Base-by-base conservation (phyloP, 2,797 vertebrate genomes). In the Scleropages formosus region DNA sequence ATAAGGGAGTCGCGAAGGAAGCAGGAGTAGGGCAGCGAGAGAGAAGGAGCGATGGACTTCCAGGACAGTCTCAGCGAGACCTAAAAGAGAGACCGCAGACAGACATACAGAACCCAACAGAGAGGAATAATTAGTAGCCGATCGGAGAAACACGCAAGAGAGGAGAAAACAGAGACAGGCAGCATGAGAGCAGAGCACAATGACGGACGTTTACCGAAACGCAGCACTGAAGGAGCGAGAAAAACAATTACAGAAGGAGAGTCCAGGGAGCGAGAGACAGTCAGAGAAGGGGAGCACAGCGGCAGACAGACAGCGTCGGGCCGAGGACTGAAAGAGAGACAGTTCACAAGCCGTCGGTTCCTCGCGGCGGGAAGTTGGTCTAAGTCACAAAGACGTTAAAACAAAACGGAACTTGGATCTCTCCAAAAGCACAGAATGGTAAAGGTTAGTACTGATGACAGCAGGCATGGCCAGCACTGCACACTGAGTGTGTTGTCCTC, bases 201-300 rank as follows among this genome's bases (percentile, higher is more conserved):
- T n/a, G n/a, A 39, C 31, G 39, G 31, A 39, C 31, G 39, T 2
- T 2, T 6, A 39, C 2, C 39, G 6, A 2, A 39, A 6, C 2
- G 39, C 31, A 39, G 31, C n/a, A n/a, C n/a, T n/a, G n/a, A 39
- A 6, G 6, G 2, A 39, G 6, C 39, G 31, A 39, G 24, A 75
- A 77, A 58, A 58, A 68, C 70, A 79, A 68, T 24, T 73, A 72
- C 69, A 74, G 74, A 53, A 11, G 53, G 27, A 53, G 77, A 46
- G 12, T n/a, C n/a, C n/a, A 20, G 71, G 24, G 27, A 63, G 22
- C 65, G 44, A 44, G 20, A 26, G 62, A 59, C 20, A 58, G 73
- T 60, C 75, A 53, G 58, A 75, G 53, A 73, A 4, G 12, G 71
- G 27, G 15, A 59, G 58, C n/a, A n/a, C n/a, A 58, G 46, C 78